Evolutionary conservation across 2,797 vertebrate genomes (phyloP), one percentile per base, ranked within the genome.

Genomic region (Tachyglossus aculeatus): DNA sequence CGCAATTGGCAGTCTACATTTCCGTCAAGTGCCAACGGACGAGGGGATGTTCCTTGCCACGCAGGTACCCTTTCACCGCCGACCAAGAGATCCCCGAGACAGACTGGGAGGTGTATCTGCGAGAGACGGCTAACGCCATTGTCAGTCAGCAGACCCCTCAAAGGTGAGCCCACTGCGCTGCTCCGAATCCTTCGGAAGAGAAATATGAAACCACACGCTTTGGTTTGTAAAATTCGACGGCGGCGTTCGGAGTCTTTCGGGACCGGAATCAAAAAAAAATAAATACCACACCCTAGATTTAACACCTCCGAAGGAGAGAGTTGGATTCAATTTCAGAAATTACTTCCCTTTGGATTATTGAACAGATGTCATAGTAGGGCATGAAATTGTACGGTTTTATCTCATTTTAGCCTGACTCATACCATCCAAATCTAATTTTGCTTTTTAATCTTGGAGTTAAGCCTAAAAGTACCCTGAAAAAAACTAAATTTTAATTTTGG

Each of bases 21-120:
- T 45, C 33, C 53, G 8, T 31, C 15, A 9, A 8, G 41, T 66
- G 9, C 44, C 71, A 45, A 43, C 44, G 39, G 2, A 29, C 56
- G 27, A 19, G 4, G 5, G 15, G 44, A 58, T 68, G 3, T 29
- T 71, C 5, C 65, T 11, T 76, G 16, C 59, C 44, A 1, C 52
- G 1, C 59, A 99, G 97, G 86, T 98, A 96, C 83, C 98, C 97
- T 13, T 99, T 99, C 86, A 93, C 95, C 52, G 87, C 84, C 25
- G 97, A 99, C 87, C 98, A 99, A 77, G 96, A 97, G 1, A 92
- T 99, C 55, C 96, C 97, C 7, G 94, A 96, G 84, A 95, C 97
- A 1, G 98, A 99, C 86, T 99, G 98, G 98, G 97, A 98, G 83
- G 89, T 97, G 22, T 99, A 98, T 85, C 90, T 99, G 74, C 93